Percentiles rank a stretch among this genome's conserved stretches.
Evolutionary conservation across 2,113 vertebrate species (phyloP).

Genomic region (Perca schrenkii): DNA sequence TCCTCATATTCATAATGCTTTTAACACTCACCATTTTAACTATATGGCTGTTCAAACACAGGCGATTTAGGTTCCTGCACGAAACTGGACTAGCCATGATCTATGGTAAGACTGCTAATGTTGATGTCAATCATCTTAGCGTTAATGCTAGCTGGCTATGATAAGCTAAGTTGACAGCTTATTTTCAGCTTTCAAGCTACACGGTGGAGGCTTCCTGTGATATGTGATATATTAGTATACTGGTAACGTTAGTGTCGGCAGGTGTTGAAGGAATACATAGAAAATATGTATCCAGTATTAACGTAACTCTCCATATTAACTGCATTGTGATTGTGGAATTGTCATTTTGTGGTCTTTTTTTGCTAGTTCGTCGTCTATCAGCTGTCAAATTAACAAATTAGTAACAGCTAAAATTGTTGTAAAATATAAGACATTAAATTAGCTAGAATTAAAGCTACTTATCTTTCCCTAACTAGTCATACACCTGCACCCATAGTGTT

Average conservation of each 20-base stretch:
- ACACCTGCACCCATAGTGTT: neutral
- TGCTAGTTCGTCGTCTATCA: neutral
- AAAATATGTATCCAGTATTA: neutral
- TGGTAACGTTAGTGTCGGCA: neutral
- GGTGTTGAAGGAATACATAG: neutral
- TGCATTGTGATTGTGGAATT: neutral
- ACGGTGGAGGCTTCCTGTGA: neutral
- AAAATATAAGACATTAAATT: neutral
- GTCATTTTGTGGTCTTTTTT: neutral
- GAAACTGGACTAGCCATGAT: slow-evolving; percentile 93
- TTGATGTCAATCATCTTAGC: neutral
- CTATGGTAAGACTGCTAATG: slow-evolving; percentile 84
- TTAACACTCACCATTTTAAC: slow-evolving; percentile 89
- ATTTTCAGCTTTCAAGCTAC: neutral
- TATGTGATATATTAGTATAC: neutral
- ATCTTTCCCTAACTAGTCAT: neutral
- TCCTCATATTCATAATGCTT: slow-evolving; percentile 90
- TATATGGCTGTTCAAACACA: slow-evolving; percentile 93
- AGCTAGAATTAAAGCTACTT: neutral
- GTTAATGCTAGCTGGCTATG: slow-evolving; percentile 31
- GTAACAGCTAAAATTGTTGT: neutral
- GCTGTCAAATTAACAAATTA: neutral
- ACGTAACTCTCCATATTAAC: neutral
- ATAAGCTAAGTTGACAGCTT: slow-evolving; percentile 11
- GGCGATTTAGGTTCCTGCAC: slow-evolving; percentile 89